Evolutionary conservation across 1,140 invertebrate genomes (phyloP), one percentile per base, ranked within the genome.

Genomic region (Hyphantria cunea): DNA sequence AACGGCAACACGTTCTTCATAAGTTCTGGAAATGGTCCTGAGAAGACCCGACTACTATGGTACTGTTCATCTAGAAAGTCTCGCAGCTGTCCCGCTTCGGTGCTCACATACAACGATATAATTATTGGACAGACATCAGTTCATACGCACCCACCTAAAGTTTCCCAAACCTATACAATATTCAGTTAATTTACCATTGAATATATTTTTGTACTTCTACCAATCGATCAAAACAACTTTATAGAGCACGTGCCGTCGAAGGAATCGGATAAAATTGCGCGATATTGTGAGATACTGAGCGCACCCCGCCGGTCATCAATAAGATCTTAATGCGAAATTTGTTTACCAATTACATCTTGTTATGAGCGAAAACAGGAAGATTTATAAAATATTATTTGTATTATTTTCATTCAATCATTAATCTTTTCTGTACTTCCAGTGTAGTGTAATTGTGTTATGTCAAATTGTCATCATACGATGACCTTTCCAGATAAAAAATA

Each of bases 61-160:
- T 86, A 85, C 67, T 86, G 84, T 48, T 89, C 82, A 0, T 82
- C 82, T 8, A 66, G 86, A 47, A 86, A 84, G 42, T 82, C 81
- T 6, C 72, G 68, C 8, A 75, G 65, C 49, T 89, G 86, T 60
- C 72, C 68, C 6, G 85, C 82, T 0, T 86, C 84, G 0, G 59
- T 85, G 15, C 66, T 85, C 9, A 85, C 81, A 2, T 50, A 80
- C 42, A 69, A 85, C 64, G 78, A 83, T 44, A 56, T 68, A 10
- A 77, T 86, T 0, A 64, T 86, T 9, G 78, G 82, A 1, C 75
- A 78, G 50, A 62, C 80, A 0, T 78, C 84, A 2, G 58, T 76
- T 0, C 84, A 87, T 48, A 83, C 82, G 0, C 83, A 88, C 34
- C 83, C 83, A 13, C 80, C 80, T 11, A 6, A 53, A 14, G 12